phyloP scores from a whole-genome alignment of 2,797 vertebrate genomes.

The Buceros bicornis region DNA sequence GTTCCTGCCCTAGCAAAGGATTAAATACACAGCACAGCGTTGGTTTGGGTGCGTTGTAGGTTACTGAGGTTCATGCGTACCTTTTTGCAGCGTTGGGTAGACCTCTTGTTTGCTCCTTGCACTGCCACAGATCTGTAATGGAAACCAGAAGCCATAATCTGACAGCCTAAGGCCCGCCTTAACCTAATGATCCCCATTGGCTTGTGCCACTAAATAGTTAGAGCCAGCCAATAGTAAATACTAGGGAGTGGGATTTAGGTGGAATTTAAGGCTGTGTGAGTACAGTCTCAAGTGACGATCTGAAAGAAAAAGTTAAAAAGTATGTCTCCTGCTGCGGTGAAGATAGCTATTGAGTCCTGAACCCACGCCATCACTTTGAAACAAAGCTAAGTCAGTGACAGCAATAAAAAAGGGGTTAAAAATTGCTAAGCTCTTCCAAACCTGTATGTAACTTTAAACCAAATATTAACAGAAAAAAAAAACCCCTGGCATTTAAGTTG shows the following conservation, averaged over 20 bases:
- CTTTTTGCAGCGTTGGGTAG: neutral
- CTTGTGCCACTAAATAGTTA: neutral
- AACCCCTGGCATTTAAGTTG: constrained; percentile 69
- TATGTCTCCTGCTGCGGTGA: constrained; percentile 1
- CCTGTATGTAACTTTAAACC: constrained; percentile 80
- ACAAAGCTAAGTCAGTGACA: constrained; percentile 67
- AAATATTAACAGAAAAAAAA: constrained; percentile 79
- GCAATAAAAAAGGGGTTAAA: constrained; percentile 71
- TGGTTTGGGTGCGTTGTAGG: neutral
- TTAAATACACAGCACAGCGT: neutral
- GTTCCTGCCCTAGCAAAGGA: neutral
- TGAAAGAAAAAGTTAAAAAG: neutral
- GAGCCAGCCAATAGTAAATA: neutral
- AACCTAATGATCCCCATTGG: neutral
- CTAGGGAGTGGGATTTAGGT: neutral
- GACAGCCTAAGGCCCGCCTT: neutral
- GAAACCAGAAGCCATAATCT: neutral
- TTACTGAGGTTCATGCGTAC: neutral
- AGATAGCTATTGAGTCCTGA: constrained; percentile 40
- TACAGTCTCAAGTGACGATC: neutral
- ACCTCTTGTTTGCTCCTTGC: neutral
- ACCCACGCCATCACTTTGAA: constrained; percentile 61
- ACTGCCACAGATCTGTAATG: neutral
- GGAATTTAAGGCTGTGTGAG: neutral
- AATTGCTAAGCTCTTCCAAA: constrained; percentile 68